Conservation (phyloP, 2,797 vertebrate genomes). For the Anableps anableps region DNA sequence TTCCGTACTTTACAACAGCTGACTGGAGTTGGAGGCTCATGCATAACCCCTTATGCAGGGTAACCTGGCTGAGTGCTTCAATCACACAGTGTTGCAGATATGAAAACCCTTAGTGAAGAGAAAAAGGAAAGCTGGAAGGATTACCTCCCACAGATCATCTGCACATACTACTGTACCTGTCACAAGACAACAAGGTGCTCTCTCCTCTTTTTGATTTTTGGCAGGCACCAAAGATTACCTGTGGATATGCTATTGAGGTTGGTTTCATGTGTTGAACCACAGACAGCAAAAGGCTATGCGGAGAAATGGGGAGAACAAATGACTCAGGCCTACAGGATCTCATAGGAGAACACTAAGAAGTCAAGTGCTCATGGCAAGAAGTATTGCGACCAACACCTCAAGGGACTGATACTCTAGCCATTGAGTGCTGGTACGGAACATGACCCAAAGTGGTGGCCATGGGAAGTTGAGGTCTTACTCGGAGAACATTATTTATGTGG, state of each 20-base stretch:
- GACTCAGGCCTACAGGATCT: not conserved
- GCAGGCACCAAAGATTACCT: not conserved
- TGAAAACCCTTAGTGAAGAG: not conserved
- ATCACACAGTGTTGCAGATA: not conserved
- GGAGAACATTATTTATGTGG: conserved; percentile 2
- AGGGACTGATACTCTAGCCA: conserved; percentile 1
- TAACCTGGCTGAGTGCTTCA: not conserved
- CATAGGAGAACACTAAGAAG: not conserved
- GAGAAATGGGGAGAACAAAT: conserved; percentile 3
- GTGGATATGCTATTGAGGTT: not conserved
- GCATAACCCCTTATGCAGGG: not conserved
- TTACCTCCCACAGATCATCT: not conserved
- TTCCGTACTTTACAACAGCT: not conserved
- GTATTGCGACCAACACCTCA: not conserved
- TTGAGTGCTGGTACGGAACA: not conserved
- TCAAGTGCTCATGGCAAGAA: not conserved
- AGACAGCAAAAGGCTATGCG: not conserved
- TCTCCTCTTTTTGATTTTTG: not conserved
- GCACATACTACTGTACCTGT: not conserved
- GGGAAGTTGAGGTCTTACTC: not conserved
- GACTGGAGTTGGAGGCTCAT: not conserved
- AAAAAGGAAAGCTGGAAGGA: not conserved
- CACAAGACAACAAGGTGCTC: not conserved
- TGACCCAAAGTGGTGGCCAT: not conserved
- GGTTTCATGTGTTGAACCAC: not conserved